A percentile compares a stretch with the other conserved stretches of the same genome.
These are phyloP conservation scores for Pelosia muscerda DNA, from an alignment of 2,888 invertebrate species.

Conservation along the genomic window DNA sequence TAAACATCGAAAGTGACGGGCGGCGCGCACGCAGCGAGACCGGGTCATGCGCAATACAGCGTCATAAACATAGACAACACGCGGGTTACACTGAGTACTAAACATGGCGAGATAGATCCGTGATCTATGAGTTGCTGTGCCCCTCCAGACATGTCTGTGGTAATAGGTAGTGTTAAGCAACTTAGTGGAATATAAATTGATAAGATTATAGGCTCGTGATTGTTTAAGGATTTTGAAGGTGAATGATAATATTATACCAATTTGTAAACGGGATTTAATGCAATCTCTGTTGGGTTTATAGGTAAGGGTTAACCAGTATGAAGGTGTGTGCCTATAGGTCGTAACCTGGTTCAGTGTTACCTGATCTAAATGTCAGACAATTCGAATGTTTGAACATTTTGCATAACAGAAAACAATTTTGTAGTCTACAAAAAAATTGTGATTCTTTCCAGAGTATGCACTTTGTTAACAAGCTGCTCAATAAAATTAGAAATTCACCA, in stretches of 20 bases:
- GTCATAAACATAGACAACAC: slow-evolving; percentile 44
- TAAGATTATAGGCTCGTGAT: slow-evolving; percentile 25
- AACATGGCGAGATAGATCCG: slow-evolving; percentile 22
- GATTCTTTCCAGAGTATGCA: no score
- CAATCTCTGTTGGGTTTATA: no score
- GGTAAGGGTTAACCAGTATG: no score
- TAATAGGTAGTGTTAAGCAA: slow-evolving; percentile 53
- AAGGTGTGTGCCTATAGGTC: neutral
- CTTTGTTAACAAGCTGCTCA: no score
- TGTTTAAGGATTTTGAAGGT: slow-evolving; percentile 3
- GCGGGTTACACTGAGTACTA: slow-evolving; percentile 31
- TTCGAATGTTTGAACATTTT: no score
- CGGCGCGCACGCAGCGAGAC: slow-evolving; percentile 18
- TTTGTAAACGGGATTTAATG: neutral
- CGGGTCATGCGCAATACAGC: slow-evolving; percentile 33
- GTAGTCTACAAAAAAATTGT: no score
- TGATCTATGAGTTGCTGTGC: slow-evolving; percentile 25
- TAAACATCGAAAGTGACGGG: slow-evolving; percentile 51
- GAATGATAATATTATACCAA: neutral
- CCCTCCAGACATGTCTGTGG: slow-evolving; percentile 46
- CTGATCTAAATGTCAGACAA: neutral
- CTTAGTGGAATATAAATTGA: slow-evolving; percentile 30
- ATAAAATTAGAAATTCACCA: no score
- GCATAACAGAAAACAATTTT: no score
- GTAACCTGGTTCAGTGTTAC: neutral